phyloP scores from a whole-genome alignment of 1,140 invertebrate genomes.

The Neocloeon triangulifer region DNA sequence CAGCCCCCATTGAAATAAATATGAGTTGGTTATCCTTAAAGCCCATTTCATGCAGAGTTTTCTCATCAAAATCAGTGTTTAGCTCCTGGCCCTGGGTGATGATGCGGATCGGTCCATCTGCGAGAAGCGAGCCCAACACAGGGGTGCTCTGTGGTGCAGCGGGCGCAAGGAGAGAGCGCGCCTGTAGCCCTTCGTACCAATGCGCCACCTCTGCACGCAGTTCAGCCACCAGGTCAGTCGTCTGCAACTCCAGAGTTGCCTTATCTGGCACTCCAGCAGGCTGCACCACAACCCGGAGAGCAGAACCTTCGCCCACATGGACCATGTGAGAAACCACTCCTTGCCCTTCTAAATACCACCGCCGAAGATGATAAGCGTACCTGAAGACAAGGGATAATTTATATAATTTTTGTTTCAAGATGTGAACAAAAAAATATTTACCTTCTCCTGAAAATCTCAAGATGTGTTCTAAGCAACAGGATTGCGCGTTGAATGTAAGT shows the following conservation, averaged over 20 bases:
- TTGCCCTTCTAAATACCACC: conserved; percentile 61
- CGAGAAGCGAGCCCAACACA: conserved; percentile 31
- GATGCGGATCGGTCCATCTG: conserved; percentile 67
- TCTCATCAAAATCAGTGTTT: conserved; percentile 81
- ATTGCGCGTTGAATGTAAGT: conserved; percentile 75
- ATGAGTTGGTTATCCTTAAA: conserved; percentile 65
- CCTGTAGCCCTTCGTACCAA: conserved; percentile 52
- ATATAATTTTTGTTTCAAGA: not conserved
- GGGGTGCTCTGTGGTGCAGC: conserved; percentile 12
- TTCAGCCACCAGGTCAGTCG: conserved; percentile 69
- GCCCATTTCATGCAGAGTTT: conserved; percentile 66
- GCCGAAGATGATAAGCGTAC: conserved; percentile 64
- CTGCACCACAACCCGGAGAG: conserved; percentile 55
- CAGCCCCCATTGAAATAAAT: conserved; percentile 68
- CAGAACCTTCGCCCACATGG: conserved; percentile 27
- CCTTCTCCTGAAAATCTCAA: conserved; percentile 72
- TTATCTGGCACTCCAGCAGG: conserved; percentile 64
- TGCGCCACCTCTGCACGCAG: conserved; percentile 78
- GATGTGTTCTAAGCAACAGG: conserved; percentile 67
- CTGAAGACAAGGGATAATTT: conserved; percentile 15
- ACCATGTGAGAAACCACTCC: conserved; percentile 43
- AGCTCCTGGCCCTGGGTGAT: conserved; percentile 86
- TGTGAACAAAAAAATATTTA: conserved; percentile 13
- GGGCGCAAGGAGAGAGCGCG: conserved; percentile 11
- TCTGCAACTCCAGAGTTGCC: conserved; percentile 47